Evolutionary conservation across 2,113 vertebrate species (phyloP).

Genomic region (Archilochus colubris): DNA sequence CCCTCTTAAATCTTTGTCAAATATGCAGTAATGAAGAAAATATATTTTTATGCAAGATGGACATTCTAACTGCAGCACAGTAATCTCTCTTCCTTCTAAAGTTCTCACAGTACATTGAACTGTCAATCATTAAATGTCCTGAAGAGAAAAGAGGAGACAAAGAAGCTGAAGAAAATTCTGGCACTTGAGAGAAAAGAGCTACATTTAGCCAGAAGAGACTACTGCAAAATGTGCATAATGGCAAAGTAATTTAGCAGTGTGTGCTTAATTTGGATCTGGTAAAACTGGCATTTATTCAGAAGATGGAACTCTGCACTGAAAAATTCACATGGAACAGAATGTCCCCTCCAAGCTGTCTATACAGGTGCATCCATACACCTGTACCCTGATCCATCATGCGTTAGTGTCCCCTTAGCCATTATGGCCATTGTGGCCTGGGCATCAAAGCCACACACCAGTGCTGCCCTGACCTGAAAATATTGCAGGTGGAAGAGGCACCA

Average conservation of each 20-base stretch:
- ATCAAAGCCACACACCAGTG: accelerated
- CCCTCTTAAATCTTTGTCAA: slow-evolving; percentile 49
- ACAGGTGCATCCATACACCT: background rate
- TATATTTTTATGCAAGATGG: background rate
- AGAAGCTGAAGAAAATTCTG: slow-evolving; percentile 2
- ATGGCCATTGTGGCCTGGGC: background rate
- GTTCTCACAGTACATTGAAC: slow-evolving; percentile 5
- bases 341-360: background rate
- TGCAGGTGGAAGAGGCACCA: background rate
- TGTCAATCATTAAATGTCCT: slow-evolving; percentile 38
- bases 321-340: background rate
- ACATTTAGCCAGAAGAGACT: background rate
- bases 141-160: slow-evolving; percentile 6
- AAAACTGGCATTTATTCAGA: background rate
- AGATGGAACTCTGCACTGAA: background rate
- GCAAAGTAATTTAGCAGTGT: background rate
- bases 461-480: background rate
- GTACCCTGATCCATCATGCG: background rate
- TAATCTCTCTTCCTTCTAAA: background rate
- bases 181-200: background rate
- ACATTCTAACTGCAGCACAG: background rate
- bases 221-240: background rate
- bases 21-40: slow-evolving; percentile 17
- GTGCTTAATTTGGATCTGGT: background rate
- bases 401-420: background rate